These are phyloP conservation scores for Agrenia bidenticulata DNA, from an alignment of 2,888 invertebrate species.

Conservation along the genomic window DNA sequence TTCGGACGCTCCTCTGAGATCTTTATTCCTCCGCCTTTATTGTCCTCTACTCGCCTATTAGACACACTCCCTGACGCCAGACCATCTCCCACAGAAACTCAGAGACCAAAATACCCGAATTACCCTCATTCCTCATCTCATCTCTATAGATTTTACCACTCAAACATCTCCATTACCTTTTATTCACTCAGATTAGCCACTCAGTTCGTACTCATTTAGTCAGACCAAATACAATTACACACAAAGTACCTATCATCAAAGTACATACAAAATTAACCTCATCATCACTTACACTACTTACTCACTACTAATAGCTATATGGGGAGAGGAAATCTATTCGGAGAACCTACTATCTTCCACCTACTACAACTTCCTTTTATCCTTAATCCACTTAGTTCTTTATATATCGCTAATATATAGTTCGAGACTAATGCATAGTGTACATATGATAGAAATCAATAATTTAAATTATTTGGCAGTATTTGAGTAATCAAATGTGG, in stretches of 20 bases:
- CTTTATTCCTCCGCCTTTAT: conserved; percentile 50
- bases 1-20: conserved; percentile 47
- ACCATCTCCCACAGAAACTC: conserved; percentile 16
- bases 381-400: not conserved
- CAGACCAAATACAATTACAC: conserved; percentile 12
- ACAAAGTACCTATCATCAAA: conserved; percentile 15
- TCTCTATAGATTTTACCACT: conserved; percentile 3
- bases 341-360: too few relatives aligned
- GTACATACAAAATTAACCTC: conserved; percentile 10
- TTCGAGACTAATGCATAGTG: not conserved
- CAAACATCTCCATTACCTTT: conserved; percentile 26
- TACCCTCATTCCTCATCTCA: conserved; percentile 5
- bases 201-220: conserved; percentile 17
- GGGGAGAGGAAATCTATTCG: too few relatives aligned
- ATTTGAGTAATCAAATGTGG: not conserved
- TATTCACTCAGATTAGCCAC: conserved; percentile 26
- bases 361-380: too few relatives aligned
- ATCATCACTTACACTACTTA: conserved; percentile 1
- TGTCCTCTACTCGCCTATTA: conserved; percentile 46
- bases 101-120: conserved; percentile 7
- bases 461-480: conserved; percentile 12
- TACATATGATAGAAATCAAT: conserved; percentile 1
- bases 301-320: not conserved
- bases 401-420: not conserved
- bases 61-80: conserved; percentile 34